Percentiles rank a stretch among this genome's conserved stretches.
phyloP scores from a whole-genome alignment of 2,113 vertebrate genomes.

The Cryptotis parvus region DNA sequence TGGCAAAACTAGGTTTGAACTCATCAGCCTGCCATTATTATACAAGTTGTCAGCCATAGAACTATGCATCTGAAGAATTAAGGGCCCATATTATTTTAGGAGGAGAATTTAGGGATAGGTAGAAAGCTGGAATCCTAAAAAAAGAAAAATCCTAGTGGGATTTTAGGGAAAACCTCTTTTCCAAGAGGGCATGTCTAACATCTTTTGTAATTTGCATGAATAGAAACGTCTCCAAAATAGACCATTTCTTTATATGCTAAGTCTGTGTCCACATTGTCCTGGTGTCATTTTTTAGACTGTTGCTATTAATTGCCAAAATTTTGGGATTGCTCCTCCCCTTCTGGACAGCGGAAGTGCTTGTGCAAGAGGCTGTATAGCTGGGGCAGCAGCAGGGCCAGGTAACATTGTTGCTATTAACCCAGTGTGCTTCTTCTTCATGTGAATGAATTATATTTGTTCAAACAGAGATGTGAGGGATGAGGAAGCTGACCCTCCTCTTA shows the following conservation, averaged over 20 bases:
- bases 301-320: constrained; percentile 54
- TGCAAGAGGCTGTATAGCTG: not conserved
- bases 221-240: constrained; percentile 68
- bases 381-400: not conserved
- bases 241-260: constrained; percentile 66
- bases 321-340: constrained; percentile 36
- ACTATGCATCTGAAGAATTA: not conserved
- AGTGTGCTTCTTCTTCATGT: not conserved
- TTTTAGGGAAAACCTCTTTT: constrained; percentile 58
- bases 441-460: not conserved
- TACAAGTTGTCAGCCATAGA: not conserved
- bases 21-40: not conserved
- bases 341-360: not conserved
- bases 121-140: no score
- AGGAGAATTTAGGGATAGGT: not conserved
- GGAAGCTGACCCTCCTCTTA: not conserved
- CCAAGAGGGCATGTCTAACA: constrained; percentile 50
- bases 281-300: constrained; percentile 69
- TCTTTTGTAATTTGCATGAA: constrained; percentile 49
- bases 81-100: not conserved
- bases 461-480: not conserved
- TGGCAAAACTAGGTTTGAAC: constrained; percentile 16
- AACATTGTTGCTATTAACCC: not conserved
- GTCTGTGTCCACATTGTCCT: constrained; percentile 42
- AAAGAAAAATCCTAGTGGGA: not conserved